Conservation (phyloP, 1,140 invertebrate species). For the Drosophila takahashii region DNA sequence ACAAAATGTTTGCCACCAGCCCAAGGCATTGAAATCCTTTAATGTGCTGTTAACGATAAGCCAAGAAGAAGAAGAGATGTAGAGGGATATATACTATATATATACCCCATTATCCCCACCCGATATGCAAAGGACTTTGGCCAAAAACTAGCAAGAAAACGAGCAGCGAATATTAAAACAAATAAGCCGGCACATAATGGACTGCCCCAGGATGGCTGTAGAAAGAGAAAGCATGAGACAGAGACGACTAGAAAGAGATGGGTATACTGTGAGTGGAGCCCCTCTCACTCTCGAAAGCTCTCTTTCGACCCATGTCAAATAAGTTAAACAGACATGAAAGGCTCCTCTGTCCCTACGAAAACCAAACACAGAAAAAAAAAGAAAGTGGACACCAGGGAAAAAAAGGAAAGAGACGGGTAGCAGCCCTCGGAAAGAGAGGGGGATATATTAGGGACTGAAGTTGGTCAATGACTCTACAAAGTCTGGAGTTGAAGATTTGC, state of each 20-base stretch:
- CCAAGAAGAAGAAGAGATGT: conserved; percentile 10
- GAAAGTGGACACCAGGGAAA: conserved; percentile 47
- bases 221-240: conserved; percentile 4
- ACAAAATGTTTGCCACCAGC: conserved; percentile 53
- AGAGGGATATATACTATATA: conserved; percentile 2
- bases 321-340: conserved; percentile 69
- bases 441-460: conserved; percentile 20
- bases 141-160: conserved; percentile 69
- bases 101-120: conserved; percentile 1
- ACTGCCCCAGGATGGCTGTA: conserved; percentile 50
- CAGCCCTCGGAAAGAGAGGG: conserved; percentile 1
- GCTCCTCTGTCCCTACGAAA: conserved; percentile 43
- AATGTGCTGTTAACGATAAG: conserved; percentile 81
- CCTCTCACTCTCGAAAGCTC: conserved; percentile 11
- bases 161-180: conserved; percentile 80
- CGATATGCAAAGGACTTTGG: conserved; percentile 70
- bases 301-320: conserved; percentile 71
- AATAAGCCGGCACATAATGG: conserved; percentile 74
- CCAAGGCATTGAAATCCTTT: conserved; percentile 72
- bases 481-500: conserved; percentile 55
- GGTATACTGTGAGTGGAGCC: background rate
- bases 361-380: conserved; percentile 30
- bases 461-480: conserved; percentile 63
- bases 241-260: conserved; percentile 7
- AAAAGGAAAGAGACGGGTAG: conserved; percentile 9